Evolutionary conservation across 2,113 vertebrate species (phyloP), one percentile per base, ranked within the genome.

Genomic region (Trogon surrucura): DNA sequence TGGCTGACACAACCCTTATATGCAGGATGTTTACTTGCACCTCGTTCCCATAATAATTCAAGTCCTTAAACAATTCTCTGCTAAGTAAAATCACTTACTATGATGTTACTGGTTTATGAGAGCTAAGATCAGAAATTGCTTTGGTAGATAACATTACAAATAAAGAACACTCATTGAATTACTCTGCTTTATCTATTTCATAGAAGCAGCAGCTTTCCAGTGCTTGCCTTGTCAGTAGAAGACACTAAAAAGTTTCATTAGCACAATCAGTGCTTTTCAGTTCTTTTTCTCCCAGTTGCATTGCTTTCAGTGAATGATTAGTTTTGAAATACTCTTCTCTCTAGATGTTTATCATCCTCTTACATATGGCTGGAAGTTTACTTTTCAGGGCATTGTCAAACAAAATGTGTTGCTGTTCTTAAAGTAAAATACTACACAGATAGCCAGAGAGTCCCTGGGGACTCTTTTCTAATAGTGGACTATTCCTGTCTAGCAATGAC

Each of bases 341-440:
- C 60, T 64, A 38, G 72, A 88, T 64, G 72, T 89, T 93, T 79
- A 70, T 88, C 36, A 62, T 81, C 48, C 72, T 92, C 45, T 83
- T 94, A 94, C 44, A 17, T 89, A 56, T 10, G 8, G 45, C 29
- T 83, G 64, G 57, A 85, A 91, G 78, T 88, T 85, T 83, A 88
- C 87, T 94, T 93, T 89, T 83, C 88, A 78, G 83, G 66, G 44
- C 36, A 87, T 60, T 95, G 78, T 78, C 85, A 96, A 93, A 85
- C 57, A 82, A 93, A 95, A 94, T 45, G 26, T 23, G 47, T 58
- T 58, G 47, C 57, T 60, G 29, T 45, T 91, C 44, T 86, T 66
- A 27, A 86, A 87, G 45, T 69, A 58, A 90, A 91, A 89, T 87
- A 70, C 47, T 71, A 48, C 48, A 44, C 23, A 75, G 77, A 29